Evolutionary conservation across 2,888 invertebrate genomes (phyloP).

Genomic region (Agriopis leucophaearia): DNA sequence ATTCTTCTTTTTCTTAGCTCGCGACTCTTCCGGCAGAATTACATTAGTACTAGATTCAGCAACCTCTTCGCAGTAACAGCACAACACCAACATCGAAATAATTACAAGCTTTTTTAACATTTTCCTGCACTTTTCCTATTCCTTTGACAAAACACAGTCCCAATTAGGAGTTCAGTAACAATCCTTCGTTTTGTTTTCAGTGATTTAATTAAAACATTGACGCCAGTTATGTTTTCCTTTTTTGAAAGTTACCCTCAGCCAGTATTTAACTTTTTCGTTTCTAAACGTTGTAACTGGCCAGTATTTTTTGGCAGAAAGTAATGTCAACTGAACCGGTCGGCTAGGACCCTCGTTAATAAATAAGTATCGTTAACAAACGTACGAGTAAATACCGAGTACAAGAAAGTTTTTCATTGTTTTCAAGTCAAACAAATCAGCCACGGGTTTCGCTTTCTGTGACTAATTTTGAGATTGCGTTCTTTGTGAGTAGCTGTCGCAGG

Average conservation of each 20-base stretch:
- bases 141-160: background rate
- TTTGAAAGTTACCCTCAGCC: conserved; percentile 24
- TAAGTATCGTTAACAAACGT: conserved; percentile 63
- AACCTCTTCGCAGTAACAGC: conserved; percentile 70
- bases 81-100: conserved; percentile 62
- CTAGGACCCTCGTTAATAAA: conserved; percentile 67
- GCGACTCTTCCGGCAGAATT: conserved; percentile 64
- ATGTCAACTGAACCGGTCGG: conserved; percentile 57
- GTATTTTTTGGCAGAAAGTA: conserved; percentile 24
- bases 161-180: conserved; percentile 2
- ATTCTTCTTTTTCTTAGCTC: conserved; percentile 76
- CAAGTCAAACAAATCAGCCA: conserved; percentile 71
- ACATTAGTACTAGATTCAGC: conserved; percentile 50
- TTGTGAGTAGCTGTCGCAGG: conserved; percentile 56
- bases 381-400: conserved; percentile 68
- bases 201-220: conserved; percentile 29
- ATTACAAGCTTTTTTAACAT: conserved; percentile 66
- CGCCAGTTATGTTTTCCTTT: conserved; percentile 33
- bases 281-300: conserved; percentile 13
- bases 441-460: conserved; percentile 74
- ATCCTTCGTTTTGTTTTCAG: background rate
- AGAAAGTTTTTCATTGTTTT: conserved; percentile 80
- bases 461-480: conserved; percentile 64
- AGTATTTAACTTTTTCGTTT: conserved; percentile 20
- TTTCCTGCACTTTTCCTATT: conserved; percentile 30